A percentile compares a stretch with the other conserved stretches of the same genome.
These are phyloP conservation scores for Eustalomyia histrio DNA, from an alignment of 2,888 invertebrate genomes.

Conservation along the genomic window DNA sequence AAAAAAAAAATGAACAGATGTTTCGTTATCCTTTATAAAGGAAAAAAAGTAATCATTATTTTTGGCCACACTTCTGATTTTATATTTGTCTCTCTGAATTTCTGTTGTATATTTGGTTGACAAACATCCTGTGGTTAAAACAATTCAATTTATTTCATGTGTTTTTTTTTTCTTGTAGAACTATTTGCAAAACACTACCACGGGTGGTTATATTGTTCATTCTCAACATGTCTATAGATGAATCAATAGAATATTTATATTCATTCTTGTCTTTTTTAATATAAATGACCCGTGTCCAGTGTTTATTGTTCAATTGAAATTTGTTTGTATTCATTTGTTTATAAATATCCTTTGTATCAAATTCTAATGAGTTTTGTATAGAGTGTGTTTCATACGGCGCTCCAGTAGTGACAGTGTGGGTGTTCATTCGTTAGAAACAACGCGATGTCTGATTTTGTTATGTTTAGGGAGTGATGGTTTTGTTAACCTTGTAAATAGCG, in stretches of 20 bases:
- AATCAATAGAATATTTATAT: constrained; percentile 30
- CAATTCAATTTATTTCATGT: constrained; percentile 60
- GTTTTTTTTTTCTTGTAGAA: neutral
- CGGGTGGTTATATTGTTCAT: constrained; percentile 54
- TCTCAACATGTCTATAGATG: constrained; percentile 11
- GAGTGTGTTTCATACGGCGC: constrained; percentile 25
- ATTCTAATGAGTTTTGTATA: constrained; percentile 52
- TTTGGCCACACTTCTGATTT: constrained; percentile 64
- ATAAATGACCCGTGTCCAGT: constrained; percentile 63
- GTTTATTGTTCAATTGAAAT: constrained; percentile 37
- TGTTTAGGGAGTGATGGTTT: constrained; percentile 44
- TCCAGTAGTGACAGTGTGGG: constrained; percentile 26
- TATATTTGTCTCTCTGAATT: constrained; percentile 36
- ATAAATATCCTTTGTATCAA: constrained; percentile 55
- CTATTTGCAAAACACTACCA: constrained; percentile 61
- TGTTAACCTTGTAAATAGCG: neutral
- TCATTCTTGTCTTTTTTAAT: constrained; percentile 37
- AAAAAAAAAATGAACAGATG: constrained; percentile 52
- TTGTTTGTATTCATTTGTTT: constrained; percentile 28
- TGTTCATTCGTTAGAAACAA: constrained; percentile 34
- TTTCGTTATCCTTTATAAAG: constrained; percentile 43
- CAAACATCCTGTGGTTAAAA: constrained; percentile 63
- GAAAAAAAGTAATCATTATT: constrained; percentile 51
- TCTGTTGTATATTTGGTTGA: constrained; percentile 27
- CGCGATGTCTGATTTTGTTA: neutral